Base-by-base conservation (phyloP, 2,797 vertebrate genomes). In the Paedocypris micromegethes region DNA sequence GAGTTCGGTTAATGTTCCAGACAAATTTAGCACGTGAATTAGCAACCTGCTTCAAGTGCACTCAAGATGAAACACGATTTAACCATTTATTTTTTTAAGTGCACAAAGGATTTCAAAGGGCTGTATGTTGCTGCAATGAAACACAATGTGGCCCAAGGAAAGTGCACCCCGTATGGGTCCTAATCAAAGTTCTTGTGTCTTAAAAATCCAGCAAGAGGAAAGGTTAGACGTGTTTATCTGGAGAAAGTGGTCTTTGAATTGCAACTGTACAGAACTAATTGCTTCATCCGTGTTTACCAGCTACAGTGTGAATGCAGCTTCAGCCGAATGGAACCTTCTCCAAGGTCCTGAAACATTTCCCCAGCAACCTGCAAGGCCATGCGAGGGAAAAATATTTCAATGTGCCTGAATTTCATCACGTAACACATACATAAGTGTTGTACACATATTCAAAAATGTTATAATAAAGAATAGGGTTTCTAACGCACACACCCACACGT, bases 301-400 rank as follows among this genome's bases (percentile, higher is more conserved):
- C 37, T 48, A 69, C 9, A 6, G 37, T 50, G 40, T 53, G 47
- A 53, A 43, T 4, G 9, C 6, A 41, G 9, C 43, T 7, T 4
- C 23, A 23, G 23, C n/a, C 46, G 9, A 60, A 52, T 7, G 5
- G 40, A n/a, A 50, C 61, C 5, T 38, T 64, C 60, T 70, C 68
- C 68, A 58, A 52, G 68, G 68, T 70, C 60, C 68, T 70, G 68
- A 70, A 69, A 69, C n/a, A 6, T 52, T 4, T 64, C 38, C 9
- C 3, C 54, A 61, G 6, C 37, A 38, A 41, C 6, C 6, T 4
- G 23, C 40, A 50, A 57, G 53, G 54, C 37, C 54, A 45, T 38
- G 50, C 2, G 43, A 23, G 9, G 6, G 6, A 45, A 9, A 54
- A 40, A 3, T 0, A 9, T 3, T 43, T 52, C 1, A 46, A 6